Conservation (phyloP, 2,797 vertebrate genomes). For the Octomys mimax region DNA sequence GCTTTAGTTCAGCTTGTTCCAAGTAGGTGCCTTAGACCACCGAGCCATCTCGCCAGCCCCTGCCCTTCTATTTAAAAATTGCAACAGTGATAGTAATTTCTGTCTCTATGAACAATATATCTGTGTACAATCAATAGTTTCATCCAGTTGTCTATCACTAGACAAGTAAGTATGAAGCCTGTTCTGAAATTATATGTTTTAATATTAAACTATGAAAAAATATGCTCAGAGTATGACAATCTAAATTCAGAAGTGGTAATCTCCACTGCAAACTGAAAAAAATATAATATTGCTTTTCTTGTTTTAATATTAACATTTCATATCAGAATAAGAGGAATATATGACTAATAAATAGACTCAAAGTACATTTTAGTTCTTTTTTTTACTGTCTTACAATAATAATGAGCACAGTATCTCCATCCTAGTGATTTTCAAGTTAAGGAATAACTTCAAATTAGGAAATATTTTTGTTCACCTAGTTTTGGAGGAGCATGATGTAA, state of each 20-base stretch:
- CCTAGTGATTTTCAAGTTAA: conserved; percentile 93
- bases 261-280: not conserved
- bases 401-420: conserved; percentile 67
- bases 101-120: conserved; percentile 15
- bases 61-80: conserved; percentile 46
- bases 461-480: conserved; percentile 86
- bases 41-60: too few species aligned
- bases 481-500: conserved; percentile 89
- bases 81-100: conserved; percentile 1
- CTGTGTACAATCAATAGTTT: conserved; percentile 32
- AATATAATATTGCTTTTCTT: conserved; percentile 50
- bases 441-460: conserved; percentile 90
- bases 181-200: not conserved
- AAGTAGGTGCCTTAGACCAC: too few species aligned
- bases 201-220: conserved; percentile 49
- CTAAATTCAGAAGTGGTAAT: conserved; percentile 42
- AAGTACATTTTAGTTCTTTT: conserved; percentile 33
- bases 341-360: not conserved
- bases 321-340: not conserved
- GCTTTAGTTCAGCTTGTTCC: too few species aligned
- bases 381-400: conserved; percentile 36
- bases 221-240: not conserved
- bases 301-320: conserved; percentile 46
- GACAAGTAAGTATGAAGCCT: not conserved
- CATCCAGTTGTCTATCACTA: not conserved